Evolutionary conservation across 1,140 invertebrate species (phyloP), one percentile per base, ranked within the genome.

Genomic region (Odontomachus brunneus): DNA sequence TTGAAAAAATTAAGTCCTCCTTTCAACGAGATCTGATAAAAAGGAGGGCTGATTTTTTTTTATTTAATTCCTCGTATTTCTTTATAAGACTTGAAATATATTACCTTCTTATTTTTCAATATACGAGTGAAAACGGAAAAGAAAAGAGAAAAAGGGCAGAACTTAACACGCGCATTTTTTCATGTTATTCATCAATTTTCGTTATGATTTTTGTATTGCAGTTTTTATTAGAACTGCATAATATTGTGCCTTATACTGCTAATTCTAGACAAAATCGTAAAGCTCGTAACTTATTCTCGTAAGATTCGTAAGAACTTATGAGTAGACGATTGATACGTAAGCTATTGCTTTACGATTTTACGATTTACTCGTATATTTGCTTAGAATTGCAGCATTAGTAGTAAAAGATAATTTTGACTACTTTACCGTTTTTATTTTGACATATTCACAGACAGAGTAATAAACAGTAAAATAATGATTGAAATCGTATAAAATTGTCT

Each of bases 1-100:
- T 59, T 62, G 29, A 49, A 51, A 15, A 26, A 81, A 72, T 85
- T 85, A 82, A 81, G 29, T 66, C 29, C 15, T 19, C 48, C 15
- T 85, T 62, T 82, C 53, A 85, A 14, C 63, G 19, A 26, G 14
- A 22, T 29, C 22, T 29, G 11, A 15, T n/a, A 9, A n/a, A 38
- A 19, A 19, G 17, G n/a, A 19, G 29, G 4, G 15, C 60, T 1
- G 26, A 63, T 33, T 5, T 29, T 19, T 29, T 80, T 63, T 71
- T 12, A 7, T 17, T 24, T 51, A 7, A 24, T 24, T n/a, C 44
- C 26, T 71, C n/a, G 12, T 15, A 12, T 17, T 17, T 67, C 38
- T 33, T 12, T 11, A 3, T 26, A 38, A 65, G 19, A 44, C n/a
- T 51, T 11, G 17, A 33, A 66, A 66, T 17, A 29, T 53, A 24